phyloP scores from a whole-genome alignment of 23 tunicate genomes.

The Phallusia fumigata region DNA sequence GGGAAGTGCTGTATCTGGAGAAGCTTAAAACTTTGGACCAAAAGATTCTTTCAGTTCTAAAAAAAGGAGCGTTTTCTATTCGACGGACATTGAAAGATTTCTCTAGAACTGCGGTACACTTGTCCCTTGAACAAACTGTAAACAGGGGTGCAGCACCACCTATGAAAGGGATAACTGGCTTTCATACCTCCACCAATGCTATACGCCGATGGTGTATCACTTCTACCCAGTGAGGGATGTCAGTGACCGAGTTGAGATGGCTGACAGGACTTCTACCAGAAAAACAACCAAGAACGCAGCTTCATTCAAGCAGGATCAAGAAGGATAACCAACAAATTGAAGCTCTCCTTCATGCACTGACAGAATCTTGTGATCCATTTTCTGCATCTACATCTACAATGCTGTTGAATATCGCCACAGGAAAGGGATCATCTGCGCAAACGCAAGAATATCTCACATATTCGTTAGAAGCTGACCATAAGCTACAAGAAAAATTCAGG shows the following conservation, averaged over 20 bases:
- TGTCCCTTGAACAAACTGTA: slow-evolving; percentile 13
- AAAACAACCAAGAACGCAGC: not conserved
- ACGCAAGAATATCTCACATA: not conserved
- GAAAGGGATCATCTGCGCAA: not conserved
- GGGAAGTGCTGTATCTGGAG: not conserved
- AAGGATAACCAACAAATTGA: slow-evolving; percentile 5
- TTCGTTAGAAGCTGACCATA: not conserved
- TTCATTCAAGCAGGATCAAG: slow-evolving; percentile 6
- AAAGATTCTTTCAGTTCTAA: not conserved
- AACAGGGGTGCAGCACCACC: slow-evolving; percentile 10
- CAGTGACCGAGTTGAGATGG: slow-evolving; percentile 11
- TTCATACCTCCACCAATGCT: not conserved
- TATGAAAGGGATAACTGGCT: slow-evolving; percentile 7
- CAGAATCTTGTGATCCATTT: not conserved
- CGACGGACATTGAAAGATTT: slow-evolving; percentile 2
- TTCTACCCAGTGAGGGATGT: not conserved
- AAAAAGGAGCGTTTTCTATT: slow-evolving; percentile 6
- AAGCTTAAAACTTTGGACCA: slow-evolving; percentile 7
- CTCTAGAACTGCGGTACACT: not conserved
- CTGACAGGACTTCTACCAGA: not conserved
- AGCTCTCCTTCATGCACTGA: not conserved
- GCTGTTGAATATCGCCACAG: slow-evolving; percentile 3
- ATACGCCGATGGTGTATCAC: slow-evolving; percentile 17
- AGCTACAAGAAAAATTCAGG: not conserved
- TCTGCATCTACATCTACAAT: not conserved